Evolutionary conservation across 2,888 invertebrate species (phyloP), one percentile per base, ranked within the genome.

Genomic region (Cantharis nigra): DNA sequence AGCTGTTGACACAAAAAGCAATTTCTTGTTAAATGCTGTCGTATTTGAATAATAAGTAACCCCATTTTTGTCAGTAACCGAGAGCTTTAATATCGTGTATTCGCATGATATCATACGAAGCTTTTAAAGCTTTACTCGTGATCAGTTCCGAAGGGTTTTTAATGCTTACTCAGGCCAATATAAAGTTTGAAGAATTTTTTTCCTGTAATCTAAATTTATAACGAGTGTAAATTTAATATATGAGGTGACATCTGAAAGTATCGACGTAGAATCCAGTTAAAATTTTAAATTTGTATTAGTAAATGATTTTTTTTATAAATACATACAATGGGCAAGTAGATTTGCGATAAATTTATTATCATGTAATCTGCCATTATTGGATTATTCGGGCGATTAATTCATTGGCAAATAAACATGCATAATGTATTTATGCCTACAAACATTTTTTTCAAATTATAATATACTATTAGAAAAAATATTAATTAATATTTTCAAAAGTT

Each of bases 101-200:
- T 64, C 72, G 72, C 72, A 65, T 72, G 72, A 72, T 65, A 72
- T 72, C 72, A 65, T 72, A 65, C 65, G 73, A 73, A 62, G 73
- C 67, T 73, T 73, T 73, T 69, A 67, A 67, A 69, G 72, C 72
- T 72, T 64, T 65, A 72, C 67, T 23, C 26, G 69, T 73, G 30
- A 18, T 70, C 30, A 33, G 62, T 62, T 49, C 62, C 16, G 62
- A 64, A 72, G 49, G 69, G 69, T 67, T 65, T 23, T 20, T 28
- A 69, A 73, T 73, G 74, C 70, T 70, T 64, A 70, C 74, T 74
- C 70, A 70, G 63, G 74, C 70, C 20, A 67, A 67, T 26, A 23
- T 67, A 67, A 67, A 23, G 20, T 67, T 23, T 67, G 65, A 67
- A 23, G 65, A 67, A 49, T 49, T 49, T 49, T 49, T 49, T 49